phyloP scores from a whole-genome alignment of 2,888 invertebrate genomes.

The Pachliopta kotzebuea region DNA sequence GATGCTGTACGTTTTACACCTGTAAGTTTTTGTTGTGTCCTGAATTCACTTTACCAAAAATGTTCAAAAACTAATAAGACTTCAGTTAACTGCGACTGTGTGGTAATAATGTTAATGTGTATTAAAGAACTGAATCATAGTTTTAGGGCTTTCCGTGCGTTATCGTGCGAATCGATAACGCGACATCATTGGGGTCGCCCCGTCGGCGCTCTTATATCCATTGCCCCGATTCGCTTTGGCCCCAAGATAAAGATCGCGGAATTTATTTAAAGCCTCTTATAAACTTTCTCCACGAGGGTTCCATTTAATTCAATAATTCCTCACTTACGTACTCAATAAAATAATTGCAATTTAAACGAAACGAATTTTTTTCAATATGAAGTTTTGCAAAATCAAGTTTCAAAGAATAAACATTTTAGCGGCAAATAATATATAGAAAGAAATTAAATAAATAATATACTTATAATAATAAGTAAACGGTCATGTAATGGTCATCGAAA shows the following conservation, averaged over 20 bases:
- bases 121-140: slow-evolving; percentile 17
- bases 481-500: not conserved
- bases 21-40: slow-evolving; percentile 6
- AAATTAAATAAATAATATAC: not conserved
- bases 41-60: not conserved
- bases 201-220: slow-evolving; percentile 51
- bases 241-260: slow-evolving; percentile 54
- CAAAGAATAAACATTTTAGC: not conserved
- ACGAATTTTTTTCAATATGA: not conserved
- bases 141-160: slow-evolving; percentile 52
- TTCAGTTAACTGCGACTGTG: not conserved
- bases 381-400: not conserved
- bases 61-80: not conserved
- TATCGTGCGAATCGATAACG: slow-evolving; percentile 54
- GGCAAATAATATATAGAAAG: not conserved
- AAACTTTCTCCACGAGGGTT: not conserved
- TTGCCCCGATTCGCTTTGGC: slow-evolving; percentile 61
- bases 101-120: slow-evolving; percentile 1
- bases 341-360: not conserved
- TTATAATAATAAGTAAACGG: not conserved
- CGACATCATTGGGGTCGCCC: slow-evolving; percentile 56
- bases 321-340: not conserved
- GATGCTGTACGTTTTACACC: not conserved
- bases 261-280: slow-evolving; percentile 36
- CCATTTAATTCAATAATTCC: not conserved